These are phyloP conservation scores for Drosophila sp. DNA, from an alignment of 1,140 invertebrate species.

Conservation along the genomic window DNA sequence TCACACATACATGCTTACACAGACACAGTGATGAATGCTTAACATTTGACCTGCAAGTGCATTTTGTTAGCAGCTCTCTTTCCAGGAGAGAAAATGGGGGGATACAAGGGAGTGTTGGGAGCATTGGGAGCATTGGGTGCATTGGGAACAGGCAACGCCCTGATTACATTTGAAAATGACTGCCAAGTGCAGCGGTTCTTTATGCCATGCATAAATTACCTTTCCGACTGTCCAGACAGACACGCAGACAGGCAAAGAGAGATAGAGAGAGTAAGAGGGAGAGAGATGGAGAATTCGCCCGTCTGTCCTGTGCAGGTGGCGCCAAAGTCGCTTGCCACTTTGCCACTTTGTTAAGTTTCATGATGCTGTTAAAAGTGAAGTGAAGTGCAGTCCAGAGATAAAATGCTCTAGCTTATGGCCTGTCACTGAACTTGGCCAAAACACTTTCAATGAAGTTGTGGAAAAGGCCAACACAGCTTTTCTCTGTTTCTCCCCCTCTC, in stretches of 20 bases:
- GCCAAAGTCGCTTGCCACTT: constrained; percentile 9
- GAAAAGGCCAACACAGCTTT: not conserved
- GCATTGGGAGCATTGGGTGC: not conserved
- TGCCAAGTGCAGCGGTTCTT: constrained; percentile 51
- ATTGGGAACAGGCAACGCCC: constrained; percentile 7
- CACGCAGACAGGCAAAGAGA: not conserved
- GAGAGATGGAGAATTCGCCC: not conserved
- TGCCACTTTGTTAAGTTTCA: constrained; percentile 35
- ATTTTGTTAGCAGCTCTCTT: constrained; percentile 4
- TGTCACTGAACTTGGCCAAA: constrained; percentile 12
- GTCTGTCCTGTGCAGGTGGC: constrained; percentile 8
- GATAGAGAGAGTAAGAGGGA: not conserved
- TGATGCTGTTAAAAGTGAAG: constrained; percentile 28
- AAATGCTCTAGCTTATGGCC: constrained; percentile 5
- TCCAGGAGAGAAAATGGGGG: not conserved
- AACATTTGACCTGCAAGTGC: constrained; percentile 52
- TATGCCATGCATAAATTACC: constrained; percentile 62
- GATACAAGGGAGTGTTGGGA: not conserved
- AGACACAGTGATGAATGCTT: constrained; percentile 53
- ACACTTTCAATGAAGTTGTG: constrained; percentile 23
- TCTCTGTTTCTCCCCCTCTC: not conserved
- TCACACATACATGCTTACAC: not conserved
- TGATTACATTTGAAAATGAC: constrained; percentile 41
- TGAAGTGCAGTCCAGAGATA: constrained; percentile 23
- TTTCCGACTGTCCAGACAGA: constrained; percentile 15